Evolutionary conservation across 2,888 invertebrate species (phyloP), one percentile per base, ranked within the genome.

Genomic region (Leucoma salicis): DNA sequence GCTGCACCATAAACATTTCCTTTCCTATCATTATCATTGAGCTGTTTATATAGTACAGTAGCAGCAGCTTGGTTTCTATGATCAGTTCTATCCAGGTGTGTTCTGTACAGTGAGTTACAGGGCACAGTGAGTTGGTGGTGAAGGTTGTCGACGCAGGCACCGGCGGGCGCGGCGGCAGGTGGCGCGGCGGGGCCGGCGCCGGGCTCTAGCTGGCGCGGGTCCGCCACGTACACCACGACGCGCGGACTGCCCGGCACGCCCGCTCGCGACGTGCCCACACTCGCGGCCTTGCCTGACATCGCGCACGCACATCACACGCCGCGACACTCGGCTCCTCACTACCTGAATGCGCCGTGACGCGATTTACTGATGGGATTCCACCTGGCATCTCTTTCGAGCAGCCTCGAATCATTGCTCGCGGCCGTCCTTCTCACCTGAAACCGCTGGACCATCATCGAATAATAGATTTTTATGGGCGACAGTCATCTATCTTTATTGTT

Each of bases 281-380:
- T 92, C 90, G 93, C 94, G 93, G 94, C 92, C 93, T 94, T 93
- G 91, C 92, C 92, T 90, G 93, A 93, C 93, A 94, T 94, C 90
- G 91, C 93, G 91, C 90, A 91, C 91, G 91, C 92, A 92, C 93
- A 93, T 93, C 93, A 93, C 92, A 92, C 92, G 86, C 79, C 76
- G 74, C 81, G 74, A 70, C 67, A 70, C 78, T 77, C 74, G 70
- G 74, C 80, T 77, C 78, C 81, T 82, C 78, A 79, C 81, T 82
- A 82, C 74, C 83, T 82, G 78, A 74, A 70, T 69, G 75, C 79
- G 66, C 74, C 70, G 64, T 70, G 65, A 71, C 71, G 73, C 71
- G 74, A 70, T 73, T 76, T 74, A 66, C 67, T 66, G 60, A 66
- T 57, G 60, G 60, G 60, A 71, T 72, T 75, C 77, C 76, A 74